Conservation (phyloP, 2,113 vertebrate genomes). For the Paramormyrops kingsleyae region DNA sequence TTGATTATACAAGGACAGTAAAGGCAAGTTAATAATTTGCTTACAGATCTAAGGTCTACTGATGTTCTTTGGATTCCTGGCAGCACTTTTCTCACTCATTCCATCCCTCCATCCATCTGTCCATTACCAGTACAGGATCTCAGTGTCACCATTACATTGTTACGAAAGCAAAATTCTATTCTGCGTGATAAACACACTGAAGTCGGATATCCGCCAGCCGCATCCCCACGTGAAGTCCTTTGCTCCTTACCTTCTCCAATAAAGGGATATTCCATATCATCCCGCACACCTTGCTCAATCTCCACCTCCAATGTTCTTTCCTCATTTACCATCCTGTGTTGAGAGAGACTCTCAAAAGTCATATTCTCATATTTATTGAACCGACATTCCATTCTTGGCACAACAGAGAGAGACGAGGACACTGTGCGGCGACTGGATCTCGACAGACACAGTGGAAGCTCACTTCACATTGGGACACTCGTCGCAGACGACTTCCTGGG, state of each 20-base stretch:
- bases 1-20: not conserved
- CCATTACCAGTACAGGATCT: not conserved
- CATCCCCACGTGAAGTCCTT: not conserved
- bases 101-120: not conserved
- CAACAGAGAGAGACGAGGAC: not conserved
- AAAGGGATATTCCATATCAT: slow-evolving; percentile 97
- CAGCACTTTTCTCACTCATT: not conserved
- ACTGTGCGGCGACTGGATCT: not conserved
- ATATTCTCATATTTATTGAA: not conserved
- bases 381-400: not conserved
- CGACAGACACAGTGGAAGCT: slow-evolving; percentile 40
- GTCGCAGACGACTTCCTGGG: slow-evolving; percentile 94
- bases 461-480: slow-evolving; percentile 97
- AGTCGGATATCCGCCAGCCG: not conserved
- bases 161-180: not conserved
- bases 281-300: slow-evolving; percentile 93
- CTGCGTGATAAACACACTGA: not conserved
- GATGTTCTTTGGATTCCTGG: not conserved
- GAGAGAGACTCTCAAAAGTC: not conserved
- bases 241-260: slow-evolving; percentile 83
- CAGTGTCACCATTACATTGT: not conserved
- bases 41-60: not conserved
- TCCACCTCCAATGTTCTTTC: slow-evolving; percentile 92
- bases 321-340: slow-evolving; percentile 84
- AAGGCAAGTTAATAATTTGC: not conserved